Evolutionary conservation across 2,888 invertebrate species (phyloP).

Genomic region (Drosophila falleni): DNA sequence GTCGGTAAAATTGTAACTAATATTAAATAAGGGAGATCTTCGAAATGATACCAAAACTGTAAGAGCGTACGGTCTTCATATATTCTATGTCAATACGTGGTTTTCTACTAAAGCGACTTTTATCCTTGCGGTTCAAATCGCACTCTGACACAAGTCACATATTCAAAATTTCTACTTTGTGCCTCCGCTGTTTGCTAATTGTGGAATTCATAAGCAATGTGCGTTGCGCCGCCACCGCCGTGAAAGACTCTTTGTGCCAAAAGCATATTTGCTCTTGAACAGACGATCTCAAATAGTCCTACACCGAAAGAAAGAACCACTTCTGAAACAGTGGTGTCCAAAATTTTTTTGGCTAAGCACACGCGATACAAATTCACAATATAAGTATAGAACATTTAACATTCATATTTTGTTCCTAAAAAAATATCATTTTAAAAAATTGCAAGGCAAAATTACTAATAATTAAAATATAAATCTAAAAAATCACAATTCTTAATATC

Average conservation of each 20-base stretch:
- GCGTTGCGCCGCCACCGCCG: slow-evolving; percentile 48
- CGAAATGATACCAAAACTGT: too few species aligned
- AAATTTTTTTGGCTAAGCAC: too few species aligned
- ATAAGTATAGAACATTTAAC: too few species aligned
- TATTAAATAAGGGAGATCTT: not conserved
- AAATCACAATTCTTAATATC: too few species aligned
- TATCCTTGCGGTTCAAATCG: not conserved
- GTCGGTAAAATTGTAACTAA: not conserved
- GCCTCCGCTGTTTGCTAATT: slow-evolving; percentile 32
- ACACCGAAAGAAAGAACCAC: not conserved
- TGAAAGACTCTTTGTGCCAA: slow-evolving; percentile 45
- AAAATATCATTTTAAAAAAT: too few species aligned
- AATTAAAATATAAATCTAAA: too few species aligned
- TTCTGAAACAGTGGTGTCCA: too few species aligned
- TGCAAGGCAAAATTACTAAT: too few species aligned
- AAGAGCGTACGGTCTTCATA: too few species aligned
- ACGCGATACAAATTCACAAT: too few species aligned
- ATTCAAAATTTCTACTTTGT: slow-evolving; percentile 69
- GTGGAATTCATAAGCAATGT: slow-evolving; percentile 73
- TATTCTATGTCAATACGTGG: not conserved
- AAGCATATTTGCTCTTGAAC: slow-evolving; percentile 67
- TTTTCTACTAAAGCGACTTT: not conserved
- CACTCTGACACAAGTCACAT: slow-evolving; percentile 49
- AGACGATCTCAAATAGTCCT: slow-evolving; percentile 43
- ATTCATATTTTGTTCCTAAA: too few species aligned